Evolutionary conservation across 2,888 invertebrate species (phyloP).

Genomic region (Tinea pellionella): DNA sequence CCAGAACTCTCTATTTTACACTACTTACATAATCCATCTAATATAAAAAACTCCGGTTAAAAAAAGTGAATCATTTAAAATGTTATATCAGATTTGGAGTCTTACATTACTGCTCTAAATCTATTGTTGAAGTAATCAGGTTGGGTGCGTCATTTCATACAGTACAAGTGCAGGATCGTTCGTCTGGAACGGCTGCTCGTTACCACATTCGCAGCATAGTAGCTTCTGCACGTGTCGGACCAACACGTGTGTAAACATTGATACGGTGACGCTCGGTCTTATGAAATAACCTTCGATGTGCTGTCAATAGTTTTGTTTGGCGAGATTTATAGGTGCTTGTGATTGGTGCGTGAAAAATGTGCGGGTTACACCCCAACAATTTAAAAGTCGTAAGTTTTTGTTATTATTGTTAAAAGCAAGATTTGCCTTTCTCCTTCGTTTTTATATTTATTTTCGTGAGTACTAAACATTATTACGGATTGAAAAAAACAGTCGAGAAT

Average conservation of each 20-base stretch:
- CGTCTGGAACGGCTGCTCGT: conserved; percentile 42
- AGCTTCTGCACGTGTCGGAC: conserved; percentile 48
- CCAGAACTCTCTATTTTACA: too few relatives aligned
- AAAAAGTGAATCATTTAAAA: background rate
- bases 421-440: too few relatives aligned
- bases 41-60: too few relatives aligned
- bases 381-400: background rate
- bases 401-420: background rate
- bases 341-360: background rate
- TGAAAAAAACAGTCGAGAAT: too few relatives aligned
- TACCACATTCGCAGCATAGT: conserved; percentile 41
- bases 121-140: conserved; percentile 26
- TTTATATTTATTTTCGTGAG: too few relatives aligned
- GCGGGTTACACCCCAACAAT: too few relatives aligned
- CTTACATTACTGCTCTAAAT: conserved; percentile 2
- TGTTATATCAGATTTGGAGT: background rate
- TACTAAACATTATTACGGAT: too few relatives aligned
- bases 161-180: conserved; percentile 62
- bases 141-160: conserved; percentile 46
- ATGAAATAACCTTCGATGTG: background rate
- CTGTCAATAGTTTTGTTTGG: background rate
- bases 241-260: conserved; percentile 38
- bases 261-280: background rate
- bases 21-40: too few relatives aligned
- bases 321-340: background rate